These are phyloP conservation scores for Eilema sororculum DNA, from an alignment of 2,888 invertebrate genomes.

Conservation along the genomic window DNA sequence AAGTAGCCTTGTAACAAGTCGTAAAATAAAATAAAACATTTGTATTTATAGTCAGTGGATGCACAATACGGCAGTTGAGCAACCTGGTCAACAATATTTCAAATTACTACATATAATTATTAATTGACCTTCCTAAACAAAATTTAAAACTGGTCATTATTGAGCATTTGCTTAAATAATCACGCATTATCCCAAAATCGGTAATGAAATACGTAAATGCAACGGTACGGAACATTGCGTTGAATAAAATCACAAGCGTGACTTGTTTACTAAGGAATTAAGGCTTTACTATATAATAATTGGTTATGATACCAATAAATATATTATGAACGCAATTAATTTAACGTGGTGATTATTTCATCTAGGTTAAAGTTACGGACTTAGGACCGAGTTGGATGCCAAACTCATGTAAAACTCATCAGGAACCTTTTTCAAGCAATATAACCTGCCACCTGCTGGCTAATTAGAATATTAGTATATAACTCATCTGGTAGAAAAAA, in stretches of 20 bases:
- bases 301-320: neutral
- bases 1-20: neutral
- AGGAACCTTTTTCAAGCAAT: too few relatives aligned
- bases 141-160: neutral
- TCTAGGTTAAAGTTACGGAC: neutral
- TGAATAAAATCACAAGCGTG: conserved; percentile 4
- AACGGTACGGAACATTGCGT: conserved; percentile 9
- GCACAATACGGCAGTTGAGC: neutral
- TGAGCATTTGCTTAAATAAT: neutral
- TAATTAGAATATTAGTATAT: too few relatives aligned
- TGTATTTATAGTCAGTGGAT: neutral
- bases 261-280: neutral
- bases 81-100: conserved; percentile 2
- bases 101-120: neutral
- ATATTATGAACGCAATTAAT: neutral
- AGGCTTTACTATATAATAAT: neutral
- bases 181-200: neutral
- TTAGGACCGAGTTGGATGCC: neutral
- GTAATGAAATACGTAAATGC: neutral
- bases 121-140: conserved; percentile 12
- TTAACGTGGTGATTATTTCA: neutral
- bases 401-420: neutral
- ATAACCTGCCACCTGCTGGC: too few relatives aligned
- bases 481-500: too few relatives aligned
- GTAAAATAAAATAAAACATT: neutral